Conservation (phyloP, 2,113 vertebrate genomes). For the Dissostichus mawsoni region DNA sequence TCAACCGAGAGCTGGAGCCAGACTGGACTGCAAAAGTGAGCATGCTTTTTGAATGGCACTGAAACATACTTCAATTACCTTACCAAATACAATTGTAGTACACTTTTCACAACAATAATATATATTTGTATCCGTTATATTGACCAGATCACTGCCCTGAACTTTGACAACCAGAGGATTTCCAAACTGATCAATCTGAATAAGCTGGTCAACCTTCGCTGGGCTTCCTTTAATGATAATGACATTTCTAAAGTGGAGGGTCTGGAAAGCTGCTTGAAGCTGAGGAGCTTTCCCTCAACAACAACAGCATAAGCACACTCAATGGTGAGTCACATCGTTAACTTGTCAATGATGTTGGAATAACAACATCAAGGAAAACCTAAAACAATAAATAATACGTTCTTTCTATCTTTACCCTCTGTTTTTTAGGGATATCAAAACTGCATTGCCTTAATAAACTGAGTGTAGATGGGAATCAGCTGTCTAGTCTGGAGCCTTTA, state of each 20-base stretch:
- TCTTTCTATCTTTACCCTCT: conserved; percentile 26
- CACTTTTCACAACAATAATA: not conserved
- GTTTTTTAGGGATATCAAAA: conserved; percentile 84
- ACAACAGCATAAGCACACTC: conserved; percentile 87
- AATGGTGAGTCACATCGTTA: conserved; percentile 76
- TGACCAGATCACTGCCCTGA: conserved; percentile 87
- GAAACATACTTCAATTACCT: too few relatives aligned
- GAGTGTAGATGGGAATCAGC: conserved; percentile 87
- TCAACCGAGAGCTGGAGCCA: conserved; percentile 66
- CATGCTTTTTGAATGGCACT: too few relatives aligned
- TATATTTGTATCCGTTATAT: conserved; percentile 5
- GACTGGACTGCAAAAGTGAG: conserved; percentile 85
- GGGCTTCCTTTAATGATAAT: conserved; percentile 90
- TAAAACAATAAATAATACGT: not conserved
- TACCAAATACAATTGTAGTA: not conserved
- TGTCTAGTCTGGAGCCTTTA: conserved; percentile 81
- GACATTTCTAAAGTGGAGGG: conserved; percentile 86
- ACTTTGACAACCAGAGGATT: conserved; percentile 88
- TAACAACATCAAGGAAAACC: not conserved
- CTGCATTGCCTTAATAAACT: conserved; percentile 84
- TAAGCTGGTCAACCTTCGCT: conserved; percentile 87
- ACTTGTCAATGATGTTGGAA: not conserved
- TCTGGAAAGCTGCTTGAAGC: conserved; percentile 84
- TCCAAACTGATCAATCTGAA: conserved; percentile 85
- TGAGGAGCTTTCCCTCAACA: conserved; percentile 89